A percentile compares a stretch with the other conserved stretches of the same genome.
Conservation (phyloP, 2,888 invertebrate genomes). For the Cataglyphis rosenhaueri region DNA sequence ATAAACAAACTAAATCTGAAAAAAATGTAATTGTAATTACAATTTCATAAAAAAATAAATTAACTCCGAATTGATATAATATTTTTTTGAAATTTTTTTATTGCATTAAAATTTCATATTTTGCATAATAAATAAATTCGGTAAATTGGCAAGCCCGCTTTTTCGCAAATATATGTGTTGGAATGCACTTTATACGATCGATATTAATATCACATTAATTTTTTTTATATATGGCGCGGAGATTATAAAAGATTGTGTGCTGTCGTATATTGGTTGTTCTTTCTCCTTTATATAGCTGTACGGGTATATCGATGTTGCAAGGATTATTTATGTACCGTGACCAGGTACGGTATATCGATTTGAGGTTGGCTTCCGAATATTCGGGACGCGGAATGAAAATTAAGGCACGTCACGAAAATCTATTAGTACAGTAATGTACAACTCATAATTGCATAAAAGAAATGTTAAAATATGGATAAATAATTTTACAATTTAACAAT, state of each 20-base stretch:
- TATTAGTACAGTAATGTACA: slow-evolving; percentile 34
- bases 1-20: no score
- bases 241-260: slow-evolving; percentile 58
- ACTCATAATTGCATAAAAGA: slow-evolving; percentile 2
- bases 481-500: not conserved
- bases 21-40: no score
- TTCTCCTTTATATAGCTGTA: not conserved
- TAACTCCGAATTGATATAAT: not conserved
- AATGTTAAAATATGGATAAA: slow-evolving; percentile 8
- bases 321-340: slow-evolving; percentile 68
- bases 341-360: slow-evolving; percentile 60
- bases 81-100: not conserved
- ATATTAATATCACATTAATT: slow-evolving; percentile 33
- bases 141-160: not conserved
- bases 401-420: slow-evolving; percentile 66
- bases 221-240: slow-evolving; percentile 45
- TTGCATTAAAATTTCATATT: not conserved
- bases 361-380: slow-evolving; percentile 23
- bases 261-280: slow-evolving; percentile 56
- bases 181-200: not conserved
- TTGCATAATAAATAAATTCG: not conserved
- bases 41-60: not conserved
- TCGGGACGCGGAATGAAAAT: slow-evolving; percentile 61
- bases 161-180: not conserved
- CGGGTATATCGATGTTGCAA: slow-evolving; percentile 40